phyloP scores from a whole-genome alignment of 2,888 invertebrate genomes.

The Drosophila rellima region DNA sequence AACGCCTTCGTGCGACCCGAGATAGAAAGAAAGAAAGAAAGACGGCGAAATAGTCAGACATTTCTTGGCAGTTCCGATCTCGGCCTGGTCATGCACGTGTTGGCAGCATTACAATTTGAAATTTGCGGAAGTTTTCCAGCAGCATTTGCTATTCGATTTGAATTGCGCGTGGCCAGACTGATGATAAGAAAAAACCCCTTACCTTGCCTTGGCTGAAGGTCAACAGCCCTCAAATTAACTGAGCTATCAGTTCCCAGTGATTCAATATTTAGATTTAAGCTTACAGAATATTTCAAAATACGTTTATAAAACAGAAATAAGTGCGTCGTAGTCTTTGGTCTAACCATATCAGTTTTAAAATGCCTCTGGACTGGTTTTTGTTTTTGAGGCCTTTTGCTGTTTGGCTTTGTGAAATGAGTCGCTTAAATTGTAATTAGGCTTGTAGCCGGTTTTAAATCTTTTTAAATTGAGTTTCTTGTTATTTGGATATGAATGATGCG shows the following conservation, averaged over 20 bases:
- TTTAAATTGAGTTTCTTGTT: slow-evolving; percentile 18
- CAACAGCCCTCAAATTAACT: slow-evolving; percentile 28
- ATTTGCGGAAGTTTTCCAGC: slow-evolving; percentile 41
- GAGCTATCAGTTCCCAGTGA: slow-evolving; percentile 22
- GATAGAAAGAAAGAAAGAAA: neutral
- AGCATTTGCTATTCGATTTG: slow-evolving; percentile 19
- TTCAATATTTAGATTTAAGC: slow-evolving; percentile 11
- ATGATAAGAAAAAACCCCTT: slow-evolving; percentile 37
- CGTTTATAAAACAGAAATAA: slow-evolving; percentile 23
- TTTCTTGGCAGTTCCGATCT: slow-evolving; percentile 6
- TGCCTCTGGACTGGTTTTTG: slow-evolving; percentile 56
- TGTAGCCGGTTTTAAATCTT: slow-evolving; percentile 59
- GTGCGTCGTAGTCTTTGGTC: slow-evolving; percentile 63
- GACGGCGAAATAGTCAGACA: slow-evolving; percentile 7
- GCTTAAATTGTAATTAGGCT: slow-evolving; percentile 55
- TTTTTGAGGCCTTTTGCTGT: slow-evolving; percentile 8
- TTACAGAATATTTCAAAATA: neutral
- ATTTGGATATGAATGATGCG: slow-evolving; percentile 10
- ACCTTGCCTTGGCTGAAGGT: slow-evolving; percentile 35
- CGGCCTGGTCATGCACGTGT: slow-evolving; percentile 28
- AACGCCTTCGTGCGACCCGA: slow-evolving; percentile 15
- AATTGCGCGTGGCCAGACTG: slow-evolving; percentile 34
- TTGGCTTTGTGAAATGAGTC: slow-evolving; percentile 31
- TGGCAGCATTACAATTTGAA: slow-evolving; percentile 25
- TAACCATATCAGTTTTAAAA: slow-evolving; percentile 29